Evolutionary conservation across 2,888 invertebrate genomes (phyloP).

Genomic region (Athrips mouffetella): DNA sequence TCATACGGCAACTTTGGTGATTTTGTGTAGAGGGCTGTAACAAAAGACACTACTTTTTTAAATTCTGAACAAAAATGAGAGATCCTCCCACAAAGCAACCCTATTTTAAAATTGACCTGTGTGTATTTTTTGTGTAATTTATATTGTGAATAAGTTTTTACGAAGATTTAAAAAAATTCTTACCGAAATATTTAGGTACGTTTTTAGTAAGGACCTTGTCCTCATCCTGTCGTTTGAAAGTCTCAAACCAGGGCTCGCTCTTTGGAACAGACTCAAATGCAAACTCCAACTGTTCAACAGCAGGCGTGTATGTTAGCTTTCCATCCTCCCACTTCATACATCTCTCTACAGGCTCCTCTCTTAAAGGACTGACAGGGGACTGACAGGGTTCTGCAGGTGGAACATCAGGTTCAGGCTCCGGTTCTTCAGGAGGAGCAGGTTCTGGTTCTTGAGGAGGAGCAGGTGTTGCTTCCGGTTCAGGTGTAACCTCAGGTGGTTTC

Average conservation of each 20-base stretch:
- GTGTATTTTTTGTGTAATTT: too few species aligned
- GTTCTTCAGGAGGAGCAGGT: slow-evolving; percentile 18
- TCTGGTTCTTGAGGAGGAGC: slow-evolving; percentile 7
- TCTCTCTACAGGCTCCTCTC: slow-evolving; percentile 51
- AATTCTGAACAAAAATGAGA: neutral
- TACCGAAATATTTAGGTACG: slow-evolving; percentile 78
- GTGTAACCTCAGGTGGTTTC: slow-evolving; percentile 30
- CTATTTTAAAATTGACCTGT: too few species aligned
- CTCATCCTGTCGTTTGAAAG: slow-evolving; percentile 86
- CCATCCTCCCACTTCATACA: slow-evolving; percentile 74
- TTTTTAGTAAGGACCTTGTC: slow-evolving; percentile 81
- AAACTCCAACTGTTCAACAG: slow-evolving; percentile 81
- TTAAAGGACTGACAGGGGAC: slow-evolving; percentile 44
- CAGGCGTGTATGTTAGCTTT: slow-evolving; percentile 62
- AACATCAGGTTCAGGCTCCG: slow-evolving; percentile 5
- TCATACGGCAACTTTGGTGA: slow-evolving; percentile 87
- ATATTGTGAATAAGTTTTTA: too few species aligned
- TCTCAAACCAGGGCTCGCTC: slow-evolving; percentile 87
- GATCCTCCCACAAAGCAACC: too few species aligned
- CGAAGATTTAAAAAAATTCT: slow-evolving; percentile 32
- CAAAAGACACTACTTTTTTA: slow-evolving; percentile 24
- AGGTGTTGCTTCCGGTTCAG: slow-evolving; percentile 21
- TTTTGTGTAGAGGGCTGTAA: slow-evolving; percentile 77
- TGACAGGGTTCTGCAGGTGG: neutral
- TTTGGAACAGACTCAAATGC: slow-evolving; percentile 86